phyloP scores from a whole-genome alignment of 2,797 vertebrate species.

The Mus minutoides region DNA sequence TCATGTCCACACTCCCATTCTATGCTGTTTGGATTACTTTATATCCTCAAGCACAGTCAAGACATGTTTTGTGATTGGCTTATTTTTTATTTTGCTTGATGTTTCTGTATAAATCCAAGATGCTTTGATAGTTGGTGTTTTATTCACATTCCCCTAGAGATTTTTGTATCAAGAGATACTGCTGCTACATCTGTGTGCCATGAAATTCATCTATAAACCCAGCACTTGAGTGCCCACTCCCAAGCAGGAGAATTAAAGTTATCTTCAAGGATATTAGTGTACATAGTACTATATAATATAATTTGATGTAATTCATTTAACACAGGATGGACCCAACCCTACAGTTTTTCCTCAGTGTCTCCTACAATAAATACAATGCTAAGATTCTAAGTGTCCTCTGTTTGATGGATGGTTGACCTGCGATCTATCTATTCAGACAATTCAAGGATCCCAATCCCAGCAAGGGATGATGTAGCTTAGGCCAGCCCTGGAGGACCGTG shows the following conservation, averaged over 20 bases:
- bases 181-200: not conserved
- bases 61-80: not conserved
- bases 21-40: not conserved
- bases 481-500: not conserved
- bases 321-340: not conserved
- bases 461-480: not conserved
- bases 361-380: not conserved
- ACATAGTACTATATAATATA: not conserved
- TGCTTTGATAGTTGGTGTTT: not conserved
- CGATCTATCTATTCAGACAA: not conserved
- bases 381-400: not conserved
- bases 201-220: not conserved
- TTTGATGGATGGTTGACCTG: not conserved
- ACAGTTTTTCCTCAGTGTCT: not conserved
- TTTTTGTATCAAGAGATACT: not conserved
- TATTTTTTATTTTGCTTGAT: not conserved
- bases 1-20: not conserved
- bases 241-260: not conserved
- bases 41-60: not conserved
- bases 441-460: not conserved
- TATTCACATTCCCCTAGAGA: not conserved
- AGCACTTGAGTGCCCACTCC: not conserved
- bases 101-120: not conserved
- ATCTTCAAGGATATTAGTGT: not conserved
- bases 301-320: not conserved